Evolutionary conservation across 2,113 vertebrate genomes (phyloP), one percentile per base, ranked within the genome.

Genomic region (Melanotaenia duboulayi): DNA sequence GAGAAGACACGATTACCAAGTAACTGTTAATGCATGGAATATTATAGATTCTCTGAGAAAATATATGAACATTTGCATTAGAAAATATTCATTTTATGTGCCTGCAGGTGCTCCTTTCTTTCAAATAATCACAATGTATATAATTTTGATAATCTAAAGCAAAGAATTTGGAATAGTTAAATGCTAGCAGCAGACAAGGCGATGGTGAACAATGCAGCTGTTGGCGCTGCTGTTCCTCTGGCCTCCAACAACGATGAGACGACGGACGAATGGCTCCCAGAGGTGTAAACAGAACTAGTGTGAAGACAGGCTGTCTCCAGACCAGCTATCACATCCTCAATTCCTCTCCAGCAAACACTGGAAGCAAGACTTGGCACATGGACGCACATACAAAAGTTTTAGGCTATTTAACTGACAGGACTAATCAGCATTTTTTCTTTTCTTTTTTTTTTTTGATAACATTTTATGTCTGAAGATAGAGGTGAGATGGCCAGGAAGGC

Each of bases 271-370:
- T 85, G 87, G 85, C 87, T 92, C 90, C 90, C 86, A 35, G 75
- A 89, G 90, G 90, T 87, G 90, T 93, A 94, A 92, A 93, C 90
- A 91, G 81, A 91, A 66, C 68, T 39, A 80, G 84, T 91, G 88
- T 90, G 90, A 92, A 90, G 87, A 90, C 90, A 87, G 82, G 74
- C 91, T 84, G 88, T 92, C 90, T 92, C 89, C 90, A 90, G 78
- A 63, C 72, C 66, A 28, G 65, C 84, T 83, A 88, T 89, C 87
- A 75, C 81, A 87, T 87, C 82, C 78, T 79, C 74, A 75, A 62
- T 84, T 85, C 85, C 83, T 83, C 73, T 71, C 67, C 49, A 71
- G 74, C 60, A 74, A 58, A 75, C 48, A 72, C 16, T 74, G 51
- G 79, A 75, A 54, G 65, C 73, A 62, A 48, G 25, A 69, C 68